A percentile compares a stretch with the other conserved stretches of the same genome.
Conservation (phyloP, 2,888 invertebrate species). For the Philopedon plagiatum region DNA sequence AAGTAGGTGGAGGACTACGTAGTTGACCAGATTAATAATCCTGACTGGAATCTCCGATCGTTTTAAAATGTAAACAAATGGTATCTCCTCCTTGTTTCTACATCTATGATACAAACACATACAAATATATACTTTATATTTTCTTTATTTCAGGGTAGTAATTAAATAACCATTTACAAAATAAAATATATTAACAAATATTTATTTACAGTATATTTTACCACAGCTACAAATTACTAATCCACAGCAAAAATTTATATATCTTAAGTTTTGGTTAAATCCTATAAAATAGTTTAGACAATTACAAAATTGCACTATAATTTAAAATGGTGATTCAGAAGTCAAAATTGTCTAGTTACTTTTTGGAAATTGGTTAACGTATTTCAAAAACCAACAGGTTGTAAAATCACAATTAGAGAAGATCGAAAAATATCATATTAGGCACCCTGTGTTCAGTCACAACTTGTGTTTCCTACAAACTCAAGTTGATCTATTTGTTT, state of each 20-base stretch:
- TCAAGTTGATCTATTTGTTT: constrained; percentile 62
- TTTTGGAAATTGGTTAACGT: constrained; percentile 44
- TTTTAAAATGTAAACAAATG: no score
- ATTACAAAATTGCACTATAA: constrained; percentile 42
- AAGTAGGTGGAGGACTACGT: no score
- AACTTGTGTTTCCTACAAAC: constrained; percentile 42
- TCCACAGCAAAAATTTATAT: constrained; percentile 31
- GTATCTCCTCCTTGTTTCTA: no score
- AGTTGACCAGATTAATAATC: no score
- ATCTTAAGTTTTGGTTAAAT: constrained; percentile 19
- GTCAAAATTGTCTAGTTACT: constrained; percentile 18
- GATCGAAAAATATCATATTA: constrained; percentile 53
- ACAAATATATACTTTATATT: no score
- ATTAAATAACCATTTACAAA: constrained; percentile 21
- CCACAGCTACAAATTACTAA: constrained; percentile 31
- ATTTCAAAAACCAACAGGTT: constrained; percentile 51
- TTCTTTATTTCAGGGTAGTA: neutral
- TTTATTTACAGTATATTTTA: constrained; percentile 33
- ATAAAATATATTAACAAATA: constrained; percentile 37
- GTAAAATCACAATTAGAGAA: constrained; percentile 55
- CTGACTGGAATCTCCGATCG: no score
- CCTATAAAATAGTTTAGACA: constrained; percentile 33
- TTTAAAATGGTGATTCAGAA: constrained; percentile 27
- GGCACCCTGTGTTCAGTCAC: constrained; percentile 60
- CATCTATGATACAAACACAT: no score